Base-by-base conservation (phyloP, 2,113 vertebrate genomes). In the Opisthocomus hoazin region DNA sequence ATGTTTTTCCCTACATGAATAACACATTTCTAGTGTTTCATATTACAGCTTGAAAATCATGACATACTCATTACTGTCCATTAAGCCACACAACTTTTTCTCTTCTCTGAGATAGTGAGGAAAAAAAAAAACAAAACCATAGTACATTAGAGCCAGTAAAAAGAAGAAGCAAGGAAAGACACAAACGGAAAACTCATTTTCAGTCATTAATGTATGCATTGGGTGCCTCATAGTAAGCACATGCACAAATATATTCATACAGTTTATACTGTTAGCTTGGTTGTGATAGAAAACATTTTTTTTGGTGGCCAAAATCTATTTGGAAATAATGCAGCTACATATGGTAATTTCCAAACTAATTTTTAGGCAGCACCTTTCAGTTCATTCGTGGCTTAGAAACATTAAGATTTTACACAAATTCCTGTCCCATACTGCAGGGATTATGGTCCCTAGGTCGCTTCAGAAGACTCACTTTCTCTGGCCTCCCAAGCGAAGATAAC, bases 61-160 rank as follows among this genome's bases (percentile, higher is more conserved):
- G 48, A 68, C 73, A 76, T 68, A 84, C 26, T 57, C 24, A 81
- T 93, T 93, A 89, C 30, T 69, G 84, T 92, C 81, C 61, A 84
- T 89, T 94, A 92, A 96, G 45, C 73, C 69, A 92, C 76, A 81
- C 4, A 24, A 58, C 48, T 87, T 90, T 57, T 39, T 54, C 57
- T 95, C 60, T 87, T 75, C 68, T 93, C 64, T 90, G 71, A 86
- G 18, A 51, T 90, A 96, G 93, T 95, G 73, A 84, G 46, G 53
- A 8, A 14, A 60, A 84, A 57, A 48, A 63, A 20, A 9, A 37
- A 24, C 2, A 36, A 70, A 50, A 27, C 3, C 7, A 26, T 17
- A 73, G 34, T 84, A 60, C 43, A 65, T 92, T 94, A 92, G 16
- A 84, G 21, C 8, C 64, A 26, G 19, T 78, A n/a, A 70, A 83